Evolutionary conservation across 2,113 vertebrate genomes (phyloP), one percentile per base, ranked within the genome.

Genomic region (Rhynchomys soricoides): DNA sequence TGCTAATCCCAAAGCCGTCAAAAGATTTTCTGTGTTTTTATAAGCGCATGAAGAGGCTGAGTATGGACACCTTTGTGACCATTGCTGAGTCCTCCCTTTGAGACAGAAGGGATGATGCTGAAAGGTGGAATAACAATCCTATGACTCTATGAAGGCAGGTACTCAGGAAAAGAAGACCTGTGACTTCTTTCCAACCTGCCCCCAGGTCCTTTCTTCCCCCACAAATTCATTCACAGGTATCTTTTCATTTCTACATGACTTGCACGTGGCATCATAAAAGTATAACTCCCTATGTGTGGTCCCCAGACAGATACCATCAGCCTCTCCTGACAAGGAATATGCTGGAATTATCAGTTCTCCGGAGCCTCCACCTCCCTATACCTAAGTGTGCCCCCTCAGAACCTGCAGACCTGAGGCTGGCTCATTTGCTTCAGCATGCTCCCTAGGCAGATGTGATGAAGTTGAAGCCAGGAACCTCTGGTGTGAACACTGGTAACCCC

Each of bases 21-120:
- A 8, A 55, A 62, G 57, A 57, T 24, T 5, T 43, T 43, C 4
- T 86, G 24, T 37, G 34, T n/a, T 16, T 77, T 52, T 37, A 15
- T 34, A 7, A 64, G 34, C 26, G 26, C 26, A 15, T 37, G 0
- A 37, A 16, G 43, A 22, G 6, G 13, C 43, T 10, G n/a, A 4
- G 64, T n/a, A 19, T 16, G 34, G 57, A 52, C 3, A 7, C 2
- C 19, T 1, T 1, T n/a, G 21, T 43, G 64, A 12, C n/a, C 1
- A 37, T 29, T 48, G 43, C 43, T 7, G 70, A 31, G 19, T 75
- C 21, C 16, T 13, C 40, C 55, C 11, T 62, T 2, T 10, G 24
- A 40, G 31, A 64, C 13, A 48, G 79, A 48, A 48, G 22, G 52
- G 43, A 48, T n/a, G 37, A 50, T 3, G 5, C 37, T 43, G 5